Conservation (phyloP, 2,113 vertebrate species). For the Galemys pyrenaicus region DNA sequence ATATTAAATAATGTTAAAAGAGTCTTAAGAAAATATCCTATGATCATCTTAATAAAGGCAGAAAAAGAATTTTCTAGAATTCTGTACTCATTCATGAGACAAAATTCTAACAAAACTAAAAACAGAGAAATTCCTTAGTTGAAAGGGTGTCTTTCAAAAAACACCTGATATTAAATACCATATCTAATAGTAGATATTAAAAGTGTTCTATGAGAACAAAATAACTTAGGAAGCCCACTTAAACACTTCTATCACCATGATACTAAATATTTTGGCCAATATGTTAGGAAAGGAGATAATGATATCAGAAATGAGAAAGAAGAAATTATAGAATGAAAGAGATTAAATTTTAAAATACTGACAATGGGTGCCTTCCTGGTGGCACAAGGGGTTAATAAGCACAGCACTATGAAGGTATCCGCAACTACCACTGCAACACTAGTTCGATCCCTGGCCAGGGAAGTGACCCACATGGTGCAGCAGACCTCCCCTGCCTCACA, state of each 20-base stretch:
- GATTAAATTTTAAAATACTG: neutral
- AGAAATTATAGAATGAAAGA: neutral
- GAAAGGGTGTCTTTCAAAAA: neutral
- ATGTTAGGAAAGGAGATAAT: neutral
- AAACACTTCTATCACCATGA: neutral
- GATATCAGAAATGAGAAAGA: neutral
- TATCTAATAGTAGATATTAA: neutral
- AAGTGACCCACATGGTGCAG: no score
- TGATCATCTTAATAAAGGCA: neutral
- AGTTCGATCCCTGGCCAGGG: no score
- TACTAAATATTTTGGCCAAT: neutral
- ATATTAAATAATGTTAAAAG: neutral
- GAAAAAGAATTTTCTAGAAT: slow-evolving; percentile 29
- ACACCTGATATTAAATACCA: neutral
- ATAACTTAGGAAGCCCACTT: neutral
- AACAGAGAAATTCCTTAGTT: neutral
- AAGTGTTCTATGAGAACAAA: neutral
- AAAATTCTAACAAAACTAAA: neutral
- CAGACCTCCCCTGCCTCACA: no score
- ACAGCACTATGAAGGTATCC: no score
- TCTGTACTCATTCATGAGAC: neutral
- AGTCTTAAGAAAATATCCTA: neutral
- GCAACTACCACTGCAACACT: no score
- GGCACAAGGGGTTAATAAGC: no score
- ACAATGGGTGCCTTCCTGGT: no score